Conservation (phyloP, 2,888 invertebrate genomes). For the Atrina japonica region DNA sequence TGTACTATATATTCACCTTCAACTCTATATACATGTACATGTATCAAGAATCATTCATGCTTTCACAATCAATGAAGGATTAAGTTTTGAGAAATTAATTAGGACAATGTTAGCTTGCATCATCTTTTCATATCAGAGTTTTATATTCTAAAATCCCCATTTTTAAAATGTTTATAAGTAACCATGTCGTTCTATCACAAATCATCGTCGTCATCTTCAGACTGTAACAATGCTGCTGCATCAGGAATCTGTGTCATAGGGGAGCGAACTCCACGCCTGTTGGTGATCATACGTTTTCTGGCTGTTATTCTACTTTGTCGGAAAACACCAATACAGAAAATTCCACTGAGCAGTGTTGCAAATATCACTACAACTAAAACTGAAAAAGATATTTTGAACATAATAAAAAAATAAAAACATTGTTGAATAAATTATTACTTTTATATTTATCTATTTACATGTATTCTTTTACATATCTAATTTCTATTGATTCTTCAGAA, state of each 20-base stretch:
- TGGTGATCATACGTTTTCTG: constrained; percentile 9
- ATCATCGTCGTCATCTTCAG: constrained; percentile 24
- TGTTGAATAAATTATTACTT: too few species aligned
- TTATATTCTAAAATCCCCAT: too few species aligned
- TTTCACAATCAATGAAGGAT: too few species aligned
- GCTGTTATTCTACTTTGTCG: constrained; percentile 34
- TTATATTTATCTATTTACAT: too few species aligned
- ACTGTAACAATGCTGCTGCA: constrained; percentile 14
- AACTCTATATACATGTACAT: too few species aligned
- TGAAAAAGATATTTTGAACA: constrained; percentile 15
- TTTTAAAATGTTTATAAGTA: too few species aligned
- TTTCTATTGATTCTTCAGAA: background rate
- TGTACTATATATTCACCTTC: too few species aligned
- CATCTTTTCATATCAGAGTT: too few species aligned
- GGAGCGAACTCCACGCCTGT: background rate
- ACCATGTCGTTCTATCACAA: too few species aligned
- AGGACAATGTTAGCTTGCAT: too few species aligned
- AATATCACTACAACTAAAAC: constrained; percentile 38
- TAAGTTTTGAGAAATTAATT: too few species aligned
- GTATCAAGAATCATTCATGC: too few species aligned
- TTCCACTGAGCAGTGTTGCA: constrained; percentile 34
- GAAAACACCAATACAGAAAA: constrained; percentile 35
- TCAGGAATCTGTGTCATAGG: constrained; percentile 2
- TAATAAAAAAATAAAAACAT: background rate
- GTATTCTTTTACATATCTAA: background rate